These are phyloP conservation scores for Halictus quadricinctus DNA, from an alignment of 2,888 invertebrate species.

Conservation along the genomic window DNA sequence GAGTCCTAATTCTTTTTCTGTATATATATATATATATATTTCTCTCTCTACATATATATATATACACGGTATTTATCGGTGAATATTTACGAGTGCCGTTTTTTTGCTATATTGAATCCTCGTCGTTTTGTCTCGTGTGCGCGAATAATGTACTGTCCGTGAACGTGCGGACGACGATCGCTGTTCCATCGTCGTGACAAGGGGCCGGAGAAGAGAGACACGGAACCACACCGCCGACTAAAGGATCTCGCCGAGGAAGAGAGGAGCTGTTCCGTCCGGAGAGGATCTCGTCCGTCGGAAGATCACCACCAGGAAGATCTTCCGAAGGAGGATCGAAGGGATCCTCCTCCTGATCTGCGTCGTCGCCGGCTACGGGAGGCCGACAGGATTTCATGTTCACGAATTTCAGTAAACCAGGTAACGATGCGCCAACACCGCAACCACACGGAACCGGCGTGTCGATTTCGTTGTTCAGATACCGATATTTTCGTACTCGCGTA, in stretches of 20 bases:
- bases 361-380: constrained; percentile 84
- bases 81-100: constrained; percentile 53
- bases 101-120: background rate
- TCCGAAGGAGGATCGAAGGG: constrained; percentile 37
- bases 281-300: constrained; percentile 50
- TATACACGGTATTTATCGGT: background rate
- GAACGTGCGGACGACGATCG: constrained; percentile 28
- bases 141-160: constrained; percentile 56
- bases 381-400: constrained; percentile 86
- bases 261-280: constrained; percentile 5
- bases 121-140: constrained; percentile 50
- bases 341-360: constrained; percentile 68
- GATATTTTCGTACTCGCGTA: constrained; percentile 17
- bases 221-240: no score
- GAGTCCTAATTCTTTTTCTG: background rate
- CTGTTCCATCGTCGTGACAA: constrained; percentile 19
- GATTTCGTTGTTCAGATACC: constrained; percentile 34
- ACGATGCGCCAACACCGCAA: constrained; percentile 75
- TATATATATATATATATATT: no score
- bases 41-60: no score
- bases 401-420: constrained; percentile 87
- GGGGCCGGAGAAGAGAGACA: constrained; percentile 5
- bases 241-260: constrained; percentile 9
- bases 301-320: constrained; percentile 60
- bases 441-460: constrained; percentile 61